Evolutionary conservation across 1,140 invertebrate genomes (phyloP).

Genomic region (Halesus radiatus): DNA sequence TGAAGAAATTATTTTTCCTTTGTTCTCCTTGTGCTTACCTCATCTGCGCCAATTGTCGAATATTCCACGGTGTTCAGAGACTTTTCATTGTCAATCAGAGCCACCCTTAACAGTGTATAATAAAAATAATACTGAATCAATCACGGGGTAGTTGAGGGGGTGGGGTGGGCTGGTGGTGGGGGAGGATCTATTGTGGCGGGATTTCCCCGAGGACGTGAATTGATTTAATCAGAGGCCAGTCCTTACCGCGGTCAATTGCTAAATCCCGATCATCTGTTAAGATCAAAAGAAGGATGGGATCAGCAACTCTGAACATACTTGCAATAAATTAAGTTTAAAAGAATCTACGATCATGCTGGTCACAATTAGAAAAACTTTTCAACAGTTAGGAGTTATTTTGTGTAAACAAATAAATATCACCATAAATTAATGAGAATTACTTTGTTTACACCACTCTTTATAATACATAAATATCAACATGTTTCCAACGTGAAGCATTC

Average conservation of each 20-base stretch:
- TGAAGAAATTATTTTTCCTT: no score
- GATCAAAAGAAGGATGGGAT: constrained; percentile 14
- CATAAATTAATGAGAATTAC: no score
- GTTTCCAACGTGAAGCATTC: no score
- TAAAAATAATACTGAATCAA: constrained; percentile 13
- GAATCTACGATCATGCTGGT: neutral
- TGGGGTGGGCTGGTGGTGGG: neutral
- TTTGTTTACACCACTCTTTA: no score
- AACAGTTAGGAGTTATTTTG: neutral
- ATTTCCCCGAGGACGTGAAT: constrained; percentile 53
- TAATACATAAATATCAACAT: no score
- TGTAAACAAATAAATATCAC: no score
- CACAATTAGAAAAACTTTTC: neutral
- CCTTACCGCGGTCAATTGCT: constrained; percentile 52
- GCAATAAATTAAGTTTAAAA: neutral
- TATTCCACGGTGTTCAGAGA: no score
- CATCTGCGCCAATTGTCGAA: no score
- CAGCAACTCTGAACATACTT: neutral
- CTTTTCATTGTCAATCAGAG: neutral
- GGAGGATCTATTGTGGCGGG: constrained; percentile 28
- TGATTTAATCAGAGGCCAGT: constrained; percentile 54
- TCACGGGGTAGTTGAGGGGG: neutral
- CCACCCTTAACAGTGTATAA: constrained; percentile 1
- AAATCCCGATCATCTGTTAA: constrained; percentile 45
- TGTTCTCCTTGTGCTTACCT: no score